A percentile compares a stretch with the other conserved stretches of the same genome.
Conservation (phyloP, 2,113 vertebrate genomes). For the Saccopteryx leptura region DNA sequence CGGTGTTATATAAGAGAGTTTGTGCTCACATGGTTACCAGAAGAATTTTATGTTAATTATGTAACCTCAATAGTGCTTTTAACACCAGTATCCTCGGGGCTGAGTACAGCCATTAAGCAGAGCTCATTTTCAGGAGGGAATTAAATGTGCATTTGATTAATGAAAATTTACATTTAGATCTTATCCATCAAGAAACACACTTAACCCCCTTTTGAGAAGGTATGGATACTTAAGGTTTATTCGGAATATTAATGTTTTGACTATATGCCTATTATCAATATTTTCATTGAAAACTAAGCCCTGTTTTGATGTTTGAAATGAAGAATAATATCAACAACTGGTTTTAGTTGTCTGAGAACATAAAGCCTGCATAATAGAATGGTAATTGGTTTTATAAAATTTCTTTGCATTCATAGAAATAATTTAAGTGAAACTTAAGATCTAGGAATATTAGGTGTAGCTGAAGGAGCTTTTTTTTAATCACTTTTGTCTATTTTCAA, state of each 20-base stretch:
- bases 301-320: background rate
- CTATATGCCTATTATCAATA: background rate
- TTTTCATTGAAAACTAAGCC: background rate
- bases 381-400: background rate
- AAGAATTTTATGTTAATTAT: background rate
- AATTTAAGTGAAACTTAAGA: background rate
- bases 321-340: background rate
- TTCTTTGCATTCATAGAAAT: conserved; percentile 34
- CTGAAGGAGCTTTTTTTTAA: background rate
- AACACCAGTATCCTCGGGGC: background rate
- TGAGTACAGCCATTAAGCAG: background rate
- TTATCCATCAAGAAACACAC: background rate
- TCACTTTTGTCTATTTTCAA: background rate
- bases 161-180: background rate
- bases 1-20: background rate
- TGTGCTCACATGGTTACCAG: background rate
- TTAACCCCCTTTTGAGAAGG: background rate
- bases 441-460: background rate
- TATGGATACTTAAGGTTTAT: background rate
- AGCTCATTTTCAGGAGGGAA: background rate
- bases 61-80: background rate
- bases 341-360: background rate
- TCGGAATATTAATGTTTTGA: background rate
- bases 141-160: background rate
- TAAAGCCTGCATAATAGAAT: background rate